A percentile compares a stretch with the other conserved stretches of the same genome.
These are phyloP conservation scores for Pangasius sanitwongsei DNA, from an alignment of 2,797 vertebrate genomes.

Conservation along the genomic window DNA sequence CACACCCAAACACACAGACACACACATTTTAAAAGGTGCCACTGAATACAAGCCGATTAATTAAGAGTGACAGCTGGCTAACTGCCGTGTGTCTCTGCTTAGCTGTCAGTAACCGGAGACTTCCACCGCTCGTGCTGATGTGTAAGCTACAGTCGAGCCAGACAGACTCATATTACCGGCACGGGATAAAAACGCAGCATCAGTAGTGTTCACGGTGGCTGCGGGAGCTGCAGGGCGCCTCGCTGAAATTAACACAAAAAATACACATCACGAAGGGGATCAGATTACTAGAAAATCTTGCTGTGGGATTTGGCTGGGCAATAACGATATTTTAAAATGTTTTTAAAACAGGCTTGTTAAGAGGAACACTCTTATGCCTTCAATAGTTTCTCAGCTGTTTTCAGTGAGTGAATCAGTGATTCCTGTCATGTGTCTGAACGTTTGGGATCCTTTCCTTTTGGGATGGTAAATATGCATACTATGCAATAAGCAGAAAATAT, in stretches of 20 bases:
- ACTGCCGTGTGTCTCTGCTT: constrained; percentile 17
- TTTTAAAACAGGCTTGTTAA: background rate
- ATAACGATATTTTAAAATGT: background rate
- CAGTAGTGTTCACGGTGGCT: constrained; percentile 4
- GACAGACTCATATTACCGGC: background rate
- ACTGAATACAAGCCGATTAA: constrained; percentile 3
- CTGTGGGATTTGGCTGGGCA: background rate
- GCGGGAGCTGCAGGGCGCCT: background rate
- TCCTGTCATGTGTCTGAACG: background rate
- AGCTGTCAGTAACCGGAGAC: constrained; percentile 23
- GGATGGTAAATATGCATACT: background rate
- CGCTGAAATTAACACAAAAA: constrained; percentile 1
- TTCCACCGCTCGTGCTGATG: constrained; percentile 3
- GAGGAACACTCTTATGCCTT: background rate
- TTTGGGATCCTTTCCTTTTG: background rate
- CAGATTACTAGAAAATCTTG: constrained; percentile 5
- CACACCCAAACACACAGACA: background rate
- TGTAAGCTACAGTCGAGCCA: constrained; percentile 17
- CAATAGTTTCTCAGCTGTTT: background rate
- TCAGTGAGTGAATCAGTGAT: background rate
- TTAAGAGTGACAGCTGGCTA: constrained; percentile 26
- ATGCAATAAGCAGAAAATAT: background rate
- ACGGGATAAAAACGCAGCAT: constrained; percentile 15
- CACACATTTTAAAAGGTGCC: background rate
- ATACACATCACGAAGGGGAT: background rate